A percentile compares a stretch with the other conserved stretches of the same genome.
These are phyloP conservation scores for Sepioteuthis lessoniana DNA, from an alignment of 2,888 invertebrate species.

Conservation along the genomic window DNA sequence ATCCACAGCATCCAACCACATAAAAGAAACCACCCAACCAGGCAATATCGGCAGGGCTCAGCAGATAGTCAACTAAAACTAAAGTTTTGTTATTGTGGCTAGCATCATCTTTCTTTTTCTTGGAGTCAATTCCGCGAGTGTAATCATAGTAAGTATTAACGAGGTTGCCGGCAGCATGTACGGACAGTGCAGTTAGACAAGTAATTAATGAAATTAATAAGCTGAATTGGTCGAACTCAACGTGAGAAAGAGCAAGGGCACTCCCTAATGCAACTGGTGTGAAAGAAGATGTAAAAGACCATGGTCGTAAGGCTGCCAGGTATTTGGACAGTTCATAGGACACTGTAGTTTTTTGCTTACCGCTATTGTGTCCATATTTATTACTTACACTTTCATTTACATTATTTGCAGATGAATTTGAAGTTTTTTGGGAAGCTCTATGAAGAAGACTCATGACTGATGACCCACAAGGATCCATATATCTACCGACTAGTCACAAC, in stretches of 20 bases:
- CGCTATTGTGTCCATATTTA: neutral
- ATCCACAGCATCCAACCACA: conserved; percentile 88
- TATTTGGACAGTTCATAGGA: conserved; percentile 55
- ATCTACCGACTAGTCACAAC: neutral
- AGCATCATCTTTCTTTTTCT: conserved; percentile 90
- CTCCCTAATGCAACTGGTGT: conserved; percentile 93
- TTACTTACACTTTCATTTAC: conserved; percentile 5
- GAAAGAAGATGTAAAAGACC: conserved; percentile 93
- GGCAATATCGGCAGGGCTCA: conserved; percentile 88
- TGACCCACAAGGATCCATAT: neutral
- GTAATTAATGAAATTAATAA: conserved; percentile 83
- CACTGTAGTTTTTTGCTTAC: neutral
- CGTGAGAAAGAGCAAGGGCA: conserved; percentile 90
- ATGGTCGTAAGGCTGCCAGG: conserved; percentile 87
- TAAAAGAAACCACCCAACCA: conserved; percentile 92
- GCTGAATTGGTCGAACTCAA: conserved; percentile 83
- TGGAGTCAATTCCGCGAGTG: conserved; percentile 91
- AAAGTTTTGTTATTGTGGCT: conserved; percentile 74
- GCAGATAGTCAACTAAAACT: conserved; percentile 94
- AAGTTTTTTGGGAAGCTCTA: neutral
- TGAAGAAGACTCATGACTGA: neutral
- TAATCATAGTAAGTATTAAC: conserved; percentile 98
- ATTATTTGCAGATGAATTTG: neutral
- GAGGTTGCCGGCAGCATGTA: conserved; percentile 96
- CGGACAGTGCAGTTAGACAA: conserved; percentile 89